Evolutionary conservation across 2,797 vertebrate genomes (phyloP).

Genomic region (Phoebastria nigripes): DNA sequence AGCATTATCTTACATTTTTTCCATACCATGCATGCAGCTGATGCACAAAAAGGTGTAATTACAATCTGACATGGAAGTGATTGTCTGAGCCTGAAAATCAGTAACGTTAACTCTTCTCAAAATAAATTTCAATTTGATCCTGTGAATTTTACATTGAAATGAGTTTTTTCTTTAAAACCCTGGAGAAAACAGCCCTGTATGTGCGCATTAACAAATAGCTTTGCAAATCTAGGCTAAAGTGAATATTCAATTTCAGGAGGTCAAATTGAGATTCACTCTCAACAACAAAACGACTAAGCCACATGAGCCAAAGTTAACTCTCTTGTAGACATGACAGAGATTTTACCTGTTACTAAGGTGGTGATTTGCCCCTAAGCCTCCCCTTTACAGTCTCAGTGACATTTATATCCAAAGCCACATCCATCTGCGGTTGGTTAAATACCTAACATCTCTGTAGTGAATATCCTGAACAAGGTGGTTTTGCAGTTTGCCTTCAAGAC

Average conservation of each 20-base stretch:
- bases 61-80: slow-evolving; percentile 83
- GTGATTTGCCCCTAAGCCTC: neutral
- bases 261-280: slow-evolving; percentile 84
- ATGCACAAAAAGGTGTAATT: slow-evolving; percentile 78
- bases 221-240: slow-evolving; percentile 85
- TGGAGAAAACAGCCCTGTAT: slow-evolving; percentile 75
- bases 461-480: neutral
- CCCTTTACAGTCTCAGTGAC: neutral
- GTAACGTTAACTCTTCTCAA: slow-evolving; percentile 78
- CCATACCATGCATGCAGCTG: slow-evolving; percentile 63
- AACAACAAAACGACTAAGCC: slow-evolving; percentile 32
- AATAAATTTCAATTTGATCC: slow-evolving; percentile 80
- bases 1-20: slow-evolving; percentile 62
- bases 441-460: neutral
- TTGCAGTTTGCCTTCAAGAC: neutral
- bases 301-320: slow-evolving; percentile 15
- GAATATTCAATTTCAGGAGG: slow-evolving; percentile 87
- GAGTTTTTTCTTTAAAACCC: slow-evolving; percentile 84
- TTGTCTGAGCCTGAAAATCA: slow-evolving; percentile 83
- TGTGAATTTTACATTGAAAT: slow-evolving; percentile 83
- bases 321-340: neutral
- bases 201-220: slow-evolving; percentile 80
- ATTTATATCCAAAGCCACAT: neutral
- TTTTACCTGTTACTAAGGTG: neutral
- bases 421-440: neutral